phyloP scores from a whole-genome alignment of 2,113 vertebrate species.

The Neolamprologus sp. region DNA sequence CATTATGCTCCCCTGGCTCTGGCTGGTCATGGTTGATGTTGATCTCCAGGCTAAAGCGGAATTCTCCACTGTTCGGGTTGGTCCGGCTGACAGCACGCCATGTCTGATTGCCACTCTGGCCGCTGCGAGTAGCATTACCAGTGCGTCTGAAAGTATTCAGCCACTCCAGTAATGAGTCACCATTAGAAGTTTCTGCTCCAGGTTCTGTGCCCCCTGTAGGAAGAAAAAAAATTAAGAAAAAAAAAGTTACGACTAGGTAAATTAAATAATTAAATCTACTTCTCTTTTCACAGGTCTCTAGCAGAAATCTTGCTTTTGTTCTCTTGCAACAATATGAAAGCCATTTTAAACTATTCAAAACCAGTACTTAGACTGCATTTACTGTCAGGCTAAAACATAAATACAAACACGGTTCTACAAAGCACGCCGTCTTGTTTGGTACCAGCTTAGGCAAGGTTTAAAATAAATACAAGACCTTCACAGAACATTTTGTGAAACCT shows the following conservation, averaged over 20 bases:
- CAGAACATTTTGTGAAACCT: background rate
- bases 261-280: background rate
- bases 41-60: slow-evolving; percentile 93
- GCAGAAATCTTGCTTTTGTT: background rate
- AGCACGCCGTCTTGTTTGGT: background rate
- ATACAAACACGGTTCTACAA: background rate
- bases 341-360: background rate
- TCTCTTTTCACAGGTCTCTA: background rate
- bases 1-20: slow-evolving; percentile 70
- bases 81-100: slow-evolving; percentile 94
- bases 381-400: background rate
- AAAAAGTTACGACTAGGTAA: background rate
- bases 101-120: slow-evolving; percentile 92
- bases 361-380: background rate
- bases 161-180: slow-evolving; percentile 89
- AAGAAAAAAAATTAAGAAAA: background rate
- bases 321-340: background rate
- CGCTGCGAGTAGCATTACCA: slow-evolving; percentile 87
- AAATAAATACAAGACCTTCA: background rate
- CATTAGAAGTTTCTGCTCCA: slow-evolving; percentile 75
- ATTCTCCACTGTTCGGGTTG: slow-evolving; percentile 90
- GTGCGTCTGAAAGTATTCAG: slow-evolving; percentile 87
- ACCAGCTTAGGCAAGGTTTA: background rate
- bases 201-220: slow-evolving; percentile 75
- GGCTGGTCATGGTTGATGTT: slow-evolving; percentile 91